A percentile compares a stretch with the other conserved stretches of the same genome.
Evolutionary conservation across 2,888 invertebrate species (phyloP).

Genomic region (Entomobrya multifasciata): DNA sequence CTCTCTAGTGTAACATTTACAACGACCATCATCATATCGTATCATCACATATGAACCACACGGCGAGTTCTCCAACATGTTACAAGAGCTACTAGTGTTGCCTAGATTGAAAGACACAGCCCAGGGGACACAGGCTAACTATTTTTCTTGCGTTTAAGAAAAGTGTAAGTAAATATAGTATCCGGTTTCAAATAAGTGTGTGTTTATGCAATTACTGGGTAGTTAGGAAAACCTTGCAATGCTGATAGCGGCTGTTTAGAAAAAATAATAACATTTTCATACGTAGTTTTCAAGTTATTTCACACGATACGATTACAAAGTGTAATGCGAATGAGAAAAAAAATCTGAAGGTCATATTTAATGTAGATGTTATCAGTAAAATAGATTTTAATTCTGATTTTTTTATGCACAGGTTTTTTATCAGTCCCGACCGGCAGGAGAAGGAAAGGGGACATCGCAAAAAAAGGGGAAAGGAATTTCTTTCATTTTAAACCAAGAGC

Average conservation of each 20-base stretch:
- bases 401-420: slow-evolving; percentile 47
- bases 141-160: slow-evolving; percentile 68
- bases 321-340: neutral
- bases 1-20: slow-evolving; percentile 53
- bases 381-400: neutral
- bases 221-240: too few relatives aligned
- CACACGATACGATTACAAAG: too few relatives aligned
- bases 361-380: slow-evolving; percentile 10
- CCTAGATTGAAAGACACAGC: slow-evolving; percentile 49
- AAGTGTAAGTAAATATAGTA: slow-evolving; percentile 66
- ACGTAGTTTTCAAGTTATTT: slow-evolving; percentile 17
- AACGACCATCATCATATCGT: slow-evolving; percentile 28
- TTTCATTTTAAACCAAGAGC: slow-evolving; percentile 34
- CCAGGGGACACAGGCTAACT: slow-evolving; percentile 67
- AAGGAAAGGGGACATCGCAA: slow-evolving; percentile 21
- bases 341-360: slow-evolving; percentile 23
- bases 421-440: neutral
- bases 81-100: slow-evolving; percentile 28
- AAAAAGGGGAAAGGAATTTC: slow-evolving; percentile 59
- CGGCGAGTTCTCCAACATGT: slow-evolving; percentile 45
- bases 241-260: too few relatives aligned
- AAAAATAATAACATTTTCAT: too few relatives aligned
- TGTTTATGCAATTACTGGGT: slow-evolving; percentile 34
- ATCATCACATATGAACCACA: too few relatives aligned
- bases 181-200: slow-evolving; percentile 52